Evolutionary conservation across 1,140 invertebrate species (phyloP).

Genomic region (Belonocnema kinseyi): DNA sequence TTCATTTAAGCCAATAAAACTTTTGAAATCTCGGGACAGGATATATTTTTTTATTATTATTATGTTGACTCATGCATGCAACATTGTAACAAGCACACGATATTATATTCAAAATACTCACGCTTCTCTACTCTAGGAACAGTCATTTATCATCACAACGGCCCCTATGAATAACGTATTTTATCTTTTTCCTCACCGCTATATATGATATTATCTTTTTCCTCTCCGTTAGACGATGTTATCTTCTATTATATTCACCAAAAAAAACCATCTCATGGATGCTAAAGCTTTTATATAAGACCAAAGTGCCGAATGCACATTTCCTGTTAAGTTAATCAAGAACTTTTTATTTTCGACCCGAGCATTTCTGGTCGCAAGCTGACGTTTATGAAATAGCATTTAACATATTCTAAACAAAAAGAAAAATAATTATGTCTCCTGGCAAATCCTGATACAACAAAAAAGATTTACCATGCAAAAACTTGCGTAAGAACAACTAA

Average conservation of each 20-base stretch:
- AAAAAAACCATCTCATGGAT: neutral
- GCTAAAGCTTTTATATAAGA: neutral
- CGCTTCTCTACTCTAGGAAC: neutral
- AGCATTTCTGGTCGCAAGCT: neutral
- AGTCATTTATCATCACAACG: neutral
- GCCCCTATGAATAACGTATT: neutral
- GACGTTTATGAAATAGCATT: no score
- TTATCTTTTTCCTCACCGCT: neutral
- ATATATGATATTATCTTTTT: slow-evolving; percentile 1
- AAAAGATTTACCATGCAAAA: no score
- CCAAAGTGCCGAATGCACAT: neutral
- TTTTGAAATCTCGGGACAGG: no score
- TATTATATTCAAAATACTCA: slow-evolving; percentile 27
- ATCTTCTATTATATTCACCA: neutral
- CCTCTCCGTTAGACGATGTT: neutral
- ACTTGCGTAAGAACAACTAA: no score
- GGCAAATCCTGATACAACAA: no score
- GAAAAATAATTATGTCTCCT: no score
- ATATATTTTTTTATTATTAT: no score
- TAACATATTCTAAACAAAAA: no score
- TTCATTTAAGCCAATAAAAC: no score
- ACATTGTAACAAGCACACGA: slow-evolving; percentile 41
- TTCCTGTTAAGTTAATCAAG: neutral
- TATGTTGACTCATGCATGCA: neutral
- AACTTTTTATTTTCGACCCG: neutral